These are phyloP conservation scores for Herpetotheres cachinnans DNA, from an alignment of 2,113 vertebrate species.

Conservation along the genomic window DNA sequence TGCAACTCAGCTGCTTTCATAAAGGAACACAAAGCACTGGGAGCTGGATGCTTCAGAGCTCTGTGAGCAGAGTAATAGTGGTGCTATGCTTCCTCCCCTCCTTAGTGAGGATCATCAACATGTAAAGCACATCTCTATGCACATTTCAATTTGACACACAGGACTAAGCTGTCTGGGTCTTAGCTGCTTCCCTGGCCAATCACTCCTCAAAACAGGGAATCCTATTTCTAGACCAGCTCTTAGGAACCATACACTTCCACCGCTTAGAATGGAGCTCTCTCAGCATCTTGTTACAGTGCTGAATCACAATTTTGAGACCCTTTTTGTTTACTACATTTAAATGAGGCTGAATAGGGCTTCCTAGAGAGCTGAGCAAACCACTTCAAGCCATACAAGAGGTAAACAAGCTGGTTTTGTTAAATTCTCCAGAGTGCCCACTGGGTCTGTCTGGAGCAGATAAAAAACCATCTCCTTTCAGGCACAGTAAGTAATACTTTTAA, in stretches of 20 bases:
- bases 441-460: constrained; percentile 40
- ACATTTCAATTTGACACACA: constrained; percentile 57
- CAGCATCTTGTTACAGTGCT: constrained; percentile 41
- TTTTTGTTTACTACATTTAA: constrained; percentile 64
- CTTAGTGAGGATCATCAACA: constrained; percentile 16
- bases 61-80: neutral
- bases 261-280: constrained; percentile 39
- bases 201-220: constrained; percentile 24
- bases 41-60: neutral
- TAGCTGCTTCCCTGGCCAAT: constrained; percentile 38
- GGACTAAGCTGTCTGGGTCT: constrained; percentile 56
- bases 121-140: constrained; percentile 46
- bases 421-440: constrained; percentile 27
- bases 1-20: neutral
- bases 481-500: constrained; percentile 27
- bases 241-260: constrained; percentile 20
- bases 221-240: constrained; percentile 50
- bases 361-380: constrained; percentile 51
- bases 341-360: constrained; percentile 58
- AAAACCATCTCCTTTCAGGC: constrained; percentile 9
- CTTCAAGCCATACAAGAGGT: constrained; percentile 36
- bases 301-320: constrained; percentile 53
- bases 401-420: constrained; percentile 61
- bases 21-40: neutral
- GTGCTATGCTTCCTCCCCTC: neutral